A percentile compares a stretch with the other conserved stretches of the same genome.
phyloP scores from a whole-genome alignment of 2,113 vertebrate genomes.

The Gambusia holbrooki region DNA sequence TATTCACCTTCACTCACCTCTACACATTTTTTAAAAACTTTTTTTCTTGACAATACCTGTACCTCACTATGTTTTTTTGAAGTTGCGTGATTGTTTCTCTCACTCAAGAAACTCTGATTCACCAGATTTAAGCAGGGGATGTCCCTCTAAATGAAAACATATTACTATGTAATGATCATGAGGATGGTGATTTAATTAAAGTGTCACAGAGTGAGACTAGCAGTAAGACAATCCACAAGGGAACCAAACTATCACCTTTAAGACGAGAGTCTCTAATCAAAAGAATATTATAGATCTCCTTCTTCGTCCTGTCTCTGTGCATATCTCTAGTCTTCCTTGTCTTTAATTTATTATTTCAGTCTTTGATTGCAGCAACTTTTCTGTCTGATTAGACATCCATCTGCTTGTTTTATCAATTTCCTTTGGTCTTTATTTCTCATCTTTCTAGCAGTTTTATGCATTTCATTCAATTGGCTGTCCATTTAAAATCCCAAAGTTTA shows the following conservation, averaged over 20 bases:
- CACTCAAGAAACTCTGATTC: constrained; percentile 25
- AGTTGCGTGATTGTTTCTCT: constrained; percentile 16
- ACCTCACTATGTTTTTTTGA: not conserved
- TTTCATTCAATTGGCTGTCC: not conserved
- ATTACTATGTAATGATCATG: constrained; percentile 37
- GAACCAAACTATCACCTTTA: constrained; percentile 34
- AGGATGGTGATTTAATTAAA: constrained; percentile 54
- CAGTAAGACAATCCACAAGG: constrained; percentile 37
- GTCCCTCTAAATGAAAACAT: constrained; percentile 33
- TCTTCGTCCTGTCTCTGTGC: constrained; percentile 30
- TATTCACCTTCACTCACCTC: constrained; percentile 46
- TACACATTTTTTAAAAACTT: constrained; percentile 49
- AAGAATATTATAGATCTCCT: constrained; percentile 53
- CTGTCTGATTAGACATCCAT: constrained; percentile 19
- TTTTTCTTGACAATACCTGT: constrained; percentile 47
- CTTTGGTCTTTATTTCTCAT: constrained; percentile 12
- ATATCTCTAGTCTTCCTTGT: constrained; percentile 25
- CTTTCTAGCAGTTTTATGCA: not conserved
- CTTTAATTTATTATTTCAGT: constrained; percentile 44
- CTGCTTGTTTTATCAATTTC: constrained; percentile 14
- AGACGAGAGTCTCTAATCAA: constrained; percentile 52
- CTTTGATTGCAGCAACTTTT: constrained; percentile 41
- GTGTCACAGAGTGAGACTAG: constrained; percentile 27
- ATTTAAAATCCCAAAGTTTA: not conserved
- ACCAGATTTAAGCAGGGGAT: constrained; percentile 22